Evolutionary conservation across 2,888 invertebrate species (phyloP).

Genomic region (Apotomis betuletana): DNA sequence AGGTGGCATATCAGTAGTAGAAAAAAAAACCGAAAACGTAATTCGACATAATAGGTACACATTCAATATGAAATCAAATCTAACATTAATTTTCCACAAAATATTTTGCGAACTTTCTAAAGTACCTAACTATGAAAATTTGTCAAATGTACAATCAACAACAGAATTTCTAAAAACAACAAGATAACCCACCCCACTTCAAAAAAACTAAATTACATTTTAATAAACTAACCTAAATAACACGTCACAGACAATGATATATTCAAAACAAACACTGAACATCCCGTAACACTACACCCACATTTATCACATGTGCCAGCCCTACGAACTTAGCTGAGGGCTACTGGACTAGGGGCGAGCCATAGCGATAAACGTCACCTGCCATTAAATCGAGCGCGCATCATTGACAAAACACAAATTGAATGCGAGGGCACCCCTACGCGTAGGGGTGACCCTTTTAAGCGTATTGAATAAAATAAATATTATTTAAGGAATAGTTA

Average conservation of each 20-base stretch:
- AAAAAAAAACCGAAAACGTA: too few species aligned
- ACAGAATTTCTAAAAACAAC: background rate
- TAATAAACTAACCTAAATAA: conserved; percentile 44
- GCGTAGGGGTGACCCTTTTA: conserved; percentile 43
- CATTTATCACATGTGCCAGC: conserved; percentile 39
- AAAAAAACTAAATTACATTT: conserved; percentile 42
- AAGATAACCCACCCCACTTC: background rate
- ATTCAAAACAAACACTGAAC: conserved; percentile 44
- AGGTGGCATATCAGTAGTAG: too few species aligned
- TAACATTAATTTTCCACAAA: too few species aligned
- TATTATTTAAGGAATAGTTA: conserved; percentile 40
- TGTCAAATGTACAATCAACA: background rate
- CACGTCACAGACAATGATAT: conserved; percentile 36
- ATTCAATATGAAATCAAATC: too few species aligned
- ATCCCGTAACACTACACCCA: conserved; percentile 41
- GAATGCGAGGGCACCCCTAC: conserved; percentile 58
- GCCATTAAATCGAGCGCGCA: conserved; percentile 76
- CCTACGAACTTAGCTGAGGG: conserved; percentile 22
- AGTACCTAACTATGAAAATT: too few species aligned
- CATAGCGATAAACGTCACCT: conserved; percentile 67
- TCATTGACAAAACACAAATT: conserved; percentile 76
- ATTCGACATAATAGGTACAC: too few species aligned
- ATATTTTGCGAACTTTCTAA: too few species aligned
- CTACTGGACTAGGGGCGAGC: conserved; percentile 38
- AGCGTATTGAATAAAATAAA: conserved; percentile 43